A percentile compares a stretch with the other conserved stretches of the same genome.
Conservation (phyloP, 2,797 vertebrate genomes). For the Eupleurogrammus muticus region DNA sequence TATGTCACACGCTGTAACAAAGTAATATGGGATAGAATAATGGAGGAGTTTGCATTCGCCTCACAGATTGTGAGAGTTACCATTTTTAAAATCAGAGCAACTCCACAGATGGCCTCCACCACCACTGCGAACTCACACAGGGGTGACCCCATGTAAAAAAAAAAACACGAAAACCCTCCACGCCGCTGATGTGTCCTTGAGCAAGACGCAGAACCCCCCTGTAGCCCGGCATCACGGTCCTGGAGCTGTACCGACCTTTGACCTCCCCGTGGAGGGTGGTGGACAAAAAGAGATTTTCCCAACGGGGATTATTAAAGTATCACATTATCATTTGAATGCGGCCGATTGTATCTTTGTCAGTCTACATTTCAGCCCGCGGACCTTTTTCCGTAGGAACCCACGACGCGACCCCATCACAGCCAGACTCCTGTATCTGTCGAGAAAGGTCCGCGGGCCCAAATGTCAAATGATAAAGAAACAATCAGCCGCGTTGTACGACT, state of each 20-base stretch:
- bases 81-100: slow-evolving; percentile 14
- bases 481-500: slow-evolving; percentile 8
- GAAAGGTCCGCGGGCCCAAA: slow-evolving; percentile 50
- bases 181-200: slow-evolving; percentile 48
- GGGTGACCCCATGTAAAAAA: slow-evolving; percentile 38
- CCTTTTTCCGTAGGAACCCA: slow-evolving; percentile 39
- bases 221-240: slow-evolving; percentile 35
- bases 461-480: slow-evolving; percentile 66
- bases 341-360: slow-evolving; percentile 66
- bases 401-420: slow-evolving; percentile 36
- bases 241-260: slow-evolving; percentile 57
- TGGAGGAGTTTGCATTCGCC: slow-evolving; percentile 31
- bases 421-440: slow-evolving; percentile 33
- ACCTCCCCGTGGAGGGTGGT: slow-evolving; percentile 58
- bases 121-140: slow-evolving; percentile 22
- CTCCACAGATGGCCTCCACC: slow-evolving; percentile 33
- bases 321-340: slow-evolving; percentile 76
- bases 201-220: slow-evolving; percentile 36
- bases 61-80: slow-evolving; percentile 26
- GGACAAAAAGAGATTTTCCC: slow-evolving; percentile 64
- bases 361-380: slow-evolving; percentile 53
- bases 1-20: slow-evolving; percentile 22
- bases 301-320: slow-evolving; percentile 73
- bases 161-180: slow-evolving; percentile 34
- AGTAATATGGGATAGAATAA: slow-evolving; percentile 31